Percentiles rank a stretch among this genome's conserved stretches.
phyloP scores from a whole-genome alignment of 2,113 vertebrate genomes.

The Panthera uncia region DNA sequence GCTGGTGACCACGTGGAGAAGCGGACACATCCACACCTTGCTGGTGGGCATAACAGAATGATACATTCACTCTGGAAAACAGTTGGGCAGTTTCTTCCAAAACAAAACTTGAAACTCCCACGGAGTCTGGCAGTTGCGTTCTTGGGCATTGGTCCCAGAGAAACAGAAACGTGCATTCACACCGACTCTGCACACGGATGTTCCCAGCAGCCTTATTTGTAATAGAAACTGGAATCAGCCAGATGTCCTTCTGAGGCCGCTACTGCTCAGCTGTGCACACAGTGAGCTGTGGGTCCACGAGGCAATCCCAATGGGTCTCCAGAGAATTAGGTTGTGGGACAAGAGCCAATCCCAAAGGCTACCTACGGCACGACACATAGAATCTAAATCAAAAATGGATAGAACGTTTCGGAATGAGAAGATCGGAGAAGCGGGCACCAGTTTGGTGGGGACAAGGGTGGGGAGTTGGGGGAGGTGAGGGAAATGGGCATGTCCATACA shows the following conservation, averaged over 20 bases:
- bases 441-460: neutral
- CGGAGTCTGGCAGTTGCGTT: neutral
- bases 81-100: neutral
- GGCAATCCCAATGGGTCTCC: no score
- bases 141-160: neutral
- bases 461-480: no score
- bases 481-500: neutral
- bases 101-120: neutral
- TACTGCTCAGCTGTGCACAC: rapidly evolving
- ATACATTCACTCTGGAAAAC: neutral
- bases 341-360: neutral
- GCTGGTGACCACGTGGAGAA: neutral
- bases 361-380: neutral
- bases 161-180: neutral
- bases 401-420: neutral
- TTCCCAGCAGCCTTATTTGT: neutral
- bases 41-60: neutral
- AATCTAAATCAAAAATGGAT: neutral
- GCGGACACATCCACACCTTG: neutral
- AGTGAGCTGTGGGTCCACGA: neutral
- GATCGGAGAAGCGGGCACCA: neutral
- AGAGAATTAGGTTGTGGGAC: neutral
- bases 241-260: neutral
- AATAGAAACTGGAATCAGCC: neutral
- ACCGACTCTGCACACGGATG: rapidly evolving